These are phyloP conservation scores for Cettia cetti DNA, from an alignment of 2,113 vertebrate species.

Conservation along the genomic window DNA sequence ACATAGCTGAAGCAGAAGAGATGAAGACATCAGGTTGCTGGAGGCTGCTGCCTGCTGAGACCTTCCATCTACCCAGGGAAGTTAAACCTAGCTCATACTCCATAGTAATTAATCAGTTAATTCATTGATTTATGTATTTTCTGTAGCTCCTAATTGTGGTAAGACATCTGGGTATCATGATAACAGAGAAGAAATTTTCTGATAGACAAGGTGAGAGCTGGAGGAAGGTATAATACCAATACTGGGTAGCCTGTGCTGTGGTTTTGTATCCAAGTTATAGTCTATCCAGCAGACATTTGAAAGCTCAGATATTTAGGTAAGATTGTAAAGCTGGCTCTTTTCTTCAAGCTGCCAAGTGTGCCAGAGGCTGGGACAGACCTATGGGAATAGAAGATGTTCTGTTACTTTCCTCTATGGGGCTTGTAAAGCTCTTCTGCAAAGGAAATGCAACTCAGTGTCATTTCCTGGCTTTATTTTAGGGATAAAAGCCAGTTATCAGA, in stretches of 20 bases:
- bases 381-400: neutral
- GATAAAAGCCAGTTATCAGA: neutral
- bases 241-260: neutral
- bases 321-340: neutral
- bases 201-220: neutral
- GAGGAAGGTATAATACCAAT: neutral
- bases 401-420: neutral
- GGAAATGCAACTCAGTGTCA: neutral
- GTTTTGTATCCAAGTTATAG: neutral
- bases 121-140: neutral
- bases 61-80: neutral
- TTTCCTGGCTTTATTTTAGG: neutral
- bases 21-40: neutral
- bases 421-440: neutral
- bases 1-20: neutral
- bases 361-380: neutral
- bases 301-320: neutral
- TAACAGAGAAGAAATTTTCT: neutral
- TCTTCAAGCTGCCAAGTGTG: neutral
- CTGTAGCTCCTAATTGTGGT: neutral
- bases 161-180: neutral
- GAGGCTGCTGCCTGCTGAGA: neutral
- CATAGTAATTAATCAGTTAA: neutral
- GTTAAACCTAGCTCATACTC: neutral
- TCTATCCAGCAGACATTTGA: neutral